phyloP scores from a whole-genome alignment of 2,797 vertebrate species.

The Muraenolepis orangiensis region DNA sequence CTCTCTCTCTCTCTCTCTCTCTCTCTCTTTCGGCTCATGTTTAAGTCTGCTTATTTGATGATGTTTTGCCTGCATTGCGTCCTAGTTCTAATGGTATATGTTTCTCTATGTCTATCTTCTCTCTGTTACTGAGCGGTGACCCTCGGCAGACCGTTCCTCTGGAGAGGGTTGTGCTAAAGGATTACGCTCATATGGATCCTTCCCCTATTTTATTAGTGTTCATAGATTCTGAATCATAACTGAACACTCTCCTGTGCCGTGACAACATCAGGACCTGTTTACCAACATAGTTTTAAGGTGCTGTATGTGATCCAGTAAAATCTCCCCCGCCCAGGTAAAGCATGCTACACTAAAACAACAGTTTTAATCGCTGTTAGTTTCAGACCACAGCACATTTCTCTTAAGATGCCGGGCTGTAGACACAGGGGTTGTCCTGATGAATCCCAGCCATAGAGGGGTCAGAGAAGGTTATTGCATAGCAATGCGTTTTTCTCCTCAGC shows the following conservation, averaged over 20 bases:
- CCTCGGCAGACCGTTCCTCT: neutral
- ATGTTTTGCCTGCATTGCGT: neutral
- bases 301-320: neutral
- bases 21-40: too few species aligned
- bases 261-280: neutral
- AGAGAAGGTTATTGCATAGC: conserved; percentile 92
- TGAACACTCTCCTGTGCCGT: neutral
- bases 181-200: neutral
- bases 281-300: neutral
- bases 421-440: conserved; percentile 28
- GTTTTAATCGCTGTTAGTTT: conserved; percentile 69
- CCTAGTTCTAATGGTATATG: neutral
- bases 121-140: neutral
- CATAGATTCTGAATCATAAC: neutral
- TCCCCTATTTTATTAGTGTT: neutral
- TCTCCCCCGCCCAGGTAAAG: neutral
- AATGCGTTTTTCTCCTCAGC: conserved; percentile 86
- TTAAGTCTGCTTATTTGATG: too few species aligned
- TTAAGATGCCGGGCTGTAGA: conserved; percentile 66
- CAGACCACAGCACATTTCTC: conserved; percentile 56
- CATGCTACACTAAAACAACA: neutral
- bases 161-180: neutral
- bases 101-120: neutral
- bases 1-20: too few species aligned
- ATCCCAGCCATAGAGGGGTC: conserved; percentile 88